These are phyloP conservation scores for Vespertilio murinus DNA, from an alignment of 2,797 vertebrate genomes.

Conservation along the genomic window DNA sequence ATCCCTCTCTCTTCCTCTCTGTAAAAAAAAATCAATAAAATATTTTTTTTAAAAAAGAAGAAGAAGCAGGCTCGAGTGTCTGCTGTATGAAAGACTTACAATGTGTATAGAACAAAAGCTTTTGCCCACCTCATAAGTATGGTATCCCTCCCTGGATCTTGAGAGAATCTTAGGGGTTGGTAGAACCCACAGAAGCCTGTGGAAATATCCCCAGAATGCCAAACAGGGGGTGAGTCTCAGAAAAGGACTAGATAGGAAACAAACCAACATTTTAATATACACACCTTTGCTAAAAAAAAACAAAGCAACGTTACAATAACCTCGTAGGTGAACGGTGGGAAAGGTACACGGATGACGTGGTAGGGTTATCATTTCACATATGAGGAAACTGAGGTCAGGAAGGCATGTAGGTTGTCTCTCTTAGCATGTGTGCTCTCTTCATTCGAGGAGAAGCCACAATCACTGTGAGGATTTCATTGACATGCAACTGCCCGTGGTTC, in stretches of 20 bases:
- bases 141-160: not conserved
- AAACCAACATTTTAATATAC: not conserved
- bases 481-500: rapidly evolving
- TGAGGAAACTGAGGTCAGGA: not conserved
- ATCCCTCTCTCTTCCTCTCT: too few relatives aligned
- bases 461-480: not conserved
- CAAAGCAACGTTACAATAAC: not conserved
- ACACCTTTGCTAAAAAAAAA: not conserved
- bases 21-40: too few relatives aligned
- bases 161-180: not conserved
- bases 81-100: not conserved
- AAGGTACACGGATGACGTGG: not conserved
- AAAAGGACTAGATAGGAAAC: not conserved
- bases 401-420: not conserved
- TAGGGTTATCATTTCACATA: not conserved
- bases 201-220: not conserved
- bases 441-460: not conserved
- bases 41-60: too few relatives aligned
- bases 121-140: too few relatives aligned
- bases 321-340: not conserved
- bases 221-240: not conserved
- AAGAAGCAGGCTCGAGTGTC: not conserved
- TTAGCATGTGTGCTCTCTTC: not conserved
- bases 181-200: not conserved
- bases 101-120: not conserved